Conservation (phyloP, 1,140 invertebrate species). For the Hycleus cichorii region DNA sequence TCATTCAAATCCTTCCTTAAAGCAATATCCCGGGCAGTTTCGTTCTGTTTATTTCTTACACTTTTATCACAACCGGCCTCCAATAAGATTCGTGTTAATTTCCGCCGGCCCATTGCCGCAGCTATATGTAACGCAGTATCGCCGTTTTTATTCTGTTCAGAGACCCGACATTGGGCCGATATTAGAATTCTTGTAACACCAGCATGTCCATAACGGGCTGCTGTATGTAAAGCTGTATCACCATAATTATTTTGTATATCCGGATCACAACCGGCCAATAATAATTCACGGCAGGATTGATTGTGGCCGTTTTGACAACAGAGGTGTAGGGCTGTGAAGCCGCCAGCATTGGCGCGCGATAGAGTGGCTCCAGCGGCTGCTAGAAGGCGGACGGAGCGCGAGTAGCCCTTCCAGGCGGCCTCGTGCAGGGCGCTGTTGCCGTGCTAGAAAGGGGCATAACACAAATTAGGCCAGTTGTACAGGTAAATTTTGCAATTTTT, state of each 20-base stretch:
- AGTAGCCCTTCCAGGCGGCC: slow-evolving; percentile 90
- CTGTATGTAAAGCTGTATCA: slow-evolving; percentile 92
- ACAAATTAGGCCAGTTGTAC: neutral
- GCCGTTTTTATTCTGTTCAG: slow-evolving; percentile 92
- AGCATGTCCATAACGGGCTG: slow-evolving; percentile 90
- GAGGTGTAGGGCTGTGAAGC: slow-evolving; percentile 88
- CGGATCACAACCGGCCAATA: slow-evolving; percentile 78
- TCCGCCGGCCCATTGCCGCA: slow-evolving; percentile 85
- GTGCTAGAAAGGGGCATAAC: slow-evolving; percentile 54
- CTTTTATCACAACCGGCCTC: slow-evolving; percentile 75
- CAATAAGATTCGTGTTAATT: slow-evolving; percentile 83
- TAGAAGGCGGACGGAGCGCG: slow-evolving; percentile 71
- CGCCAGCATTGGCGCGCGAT: slow-evolving; percentile 73
- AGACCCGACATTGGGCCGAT: slow-evolving; percentile 78
- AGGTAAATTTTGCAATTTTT: too few relatives aligned
- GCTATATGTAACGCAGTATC: slow-evolving; percentile 91
- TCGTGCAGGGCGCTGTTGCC: slow-evolving; percentile 92
- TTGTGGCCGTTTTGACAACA: slow-evolving; percentile 95
- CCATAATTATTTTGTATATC: slow-evolving; percentile 93
- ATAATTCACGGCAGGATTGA: slow-evolving; percentile 81
- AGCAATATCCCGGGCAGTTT: slow-evolving; percentile 86
- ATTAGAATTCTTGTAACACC: slow-evolving; percentile 91
- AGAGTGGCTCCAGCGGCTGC: slow-evolving; percentile 64
- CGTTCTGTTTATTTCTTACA: slow-evolving; percentile 83
- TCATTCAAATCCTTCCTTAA: slow-evolving; percentile 64